phyloP scores from a whole-genome alignment of 2,113 vertebrate genomes.

The Platichthys stellatus region DNA sequence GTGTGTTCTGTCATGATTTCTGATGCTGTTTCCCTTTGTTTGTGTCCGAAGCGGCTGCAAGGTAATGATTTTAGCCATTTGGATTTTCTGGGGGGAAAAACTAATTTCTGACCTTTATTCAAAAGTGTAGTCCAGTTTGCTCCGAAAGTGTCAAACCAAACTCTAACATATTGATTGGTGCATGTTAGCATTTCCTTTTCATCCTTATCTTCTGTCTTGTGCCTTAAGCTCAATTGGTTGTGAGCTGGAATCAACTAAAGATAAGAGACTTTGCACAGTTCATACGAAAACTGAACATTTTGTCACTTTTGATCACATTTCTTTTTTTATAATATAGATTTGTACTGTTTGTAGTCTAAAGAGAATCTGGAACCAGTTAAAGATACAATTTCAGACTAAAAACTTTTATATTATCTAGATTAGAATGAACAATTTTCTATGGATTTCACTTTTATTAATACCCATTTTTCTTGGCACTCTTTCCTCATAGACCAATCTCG shows the following conservation, averaged over 20 bases:
- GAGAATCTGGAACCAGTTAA: not conserved
- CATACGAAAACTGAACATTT: too few species aligned
- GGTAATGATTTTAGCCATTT: not conserved
- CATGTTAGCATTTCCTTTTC: too few species aligned
- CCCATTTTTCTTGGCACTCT: slow-evolving; percentile 12
- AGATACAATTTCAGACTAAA: too few species aligned
- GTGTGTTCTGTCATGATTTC: slow-evolving; percentile 28
- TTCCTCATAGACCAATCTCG: slow-evolving; percentile 84
- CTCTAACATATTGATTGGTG: too few species aligned
- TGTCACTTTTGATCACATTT: too few species aligned
- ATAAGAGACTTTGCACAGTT: not conserved
- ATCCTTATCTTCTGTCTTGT: too few species aligned
- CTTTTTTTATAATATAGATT: not conserved
- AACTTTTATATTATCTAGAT: too few species aligned
- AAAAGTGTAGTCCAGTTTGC: not conserved
- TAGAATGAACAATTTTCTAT: not conserved
- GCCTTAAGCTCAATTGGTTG: too few species aligned
- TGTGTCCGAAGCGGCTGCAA: slow-evolving; percentile 21
- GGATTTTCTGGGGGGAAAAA: too few species aligned
- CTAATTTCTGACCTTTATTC: not conserved
- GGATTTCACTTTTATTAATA: not conserved
- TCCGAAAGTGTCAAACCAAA: not conserved
- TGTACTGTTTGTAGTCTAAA: not conserved
- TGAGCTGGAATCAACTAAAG: too few species aligned
- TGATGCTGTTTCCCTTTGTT: not conserved